Evolutionary conservation across 2,113 vertebrate species (phyloP).

Genomic region (Ancistrus triradiatus): DNA sequence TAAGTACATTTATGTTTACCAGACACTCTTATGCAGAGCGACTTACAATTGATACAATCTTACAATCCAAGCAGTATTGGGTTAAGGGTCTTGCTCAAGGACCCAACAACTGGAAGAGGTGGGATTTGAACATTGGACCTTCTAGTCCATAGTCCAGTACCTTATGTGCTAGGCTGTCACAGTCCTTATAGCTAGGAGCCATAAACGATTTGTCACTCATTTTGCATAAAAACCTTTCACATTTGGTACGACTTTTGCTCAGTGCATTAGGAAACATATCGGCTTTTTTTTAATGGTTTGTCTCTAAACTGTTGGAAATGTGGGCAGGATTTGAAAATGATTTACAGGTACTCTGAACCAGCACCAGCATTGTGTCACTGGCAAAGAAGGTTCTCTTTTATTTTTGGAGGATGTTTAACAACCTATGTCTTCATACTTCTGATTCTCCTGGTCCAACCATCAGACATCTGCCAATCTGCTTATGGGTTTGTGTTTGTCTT

Average conservation of each 20-base stretch:
- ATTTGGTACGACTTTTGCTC: background rate
- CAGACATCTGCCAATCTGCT: background rate
- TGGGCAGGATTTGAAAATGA: background rate
- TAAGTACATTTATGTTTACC: too few relatives aligned
- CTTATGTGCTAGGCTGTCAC: too few relatives aligned
- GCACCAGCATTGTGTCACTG: background rate
- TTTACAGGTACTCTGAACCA: background rate
- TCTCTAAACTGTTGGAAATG: background rate
- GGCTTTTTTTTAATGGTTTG: background rate
- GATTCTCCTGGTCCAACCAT: constrained; percentile 11
- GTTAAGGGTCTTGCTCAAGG: too few relatives aligned
- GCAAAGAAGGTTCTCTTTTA: background rate
- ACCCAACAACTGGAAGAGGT: too few relatives aligned
- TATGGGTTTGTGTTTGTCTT: constrained; percentile 7
- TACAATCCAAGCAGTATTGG: too few relatives aligned
- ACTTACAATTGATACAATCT: too few relatives aligned
- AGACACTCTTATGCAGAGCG: too few relatives aligned
- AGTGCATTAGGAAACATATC: background rate
- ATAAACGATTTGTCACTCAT: too few relatives aligned
- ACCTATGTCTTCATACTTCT: constrained; percentile 12
- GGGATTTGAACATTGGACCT: too few relatives aligned
- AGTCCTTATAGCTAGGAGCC: too few relatives aligned
- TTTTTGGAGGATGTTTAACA: background rate
- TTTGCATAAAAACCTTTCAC: background rate
- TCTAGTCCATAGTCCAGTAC: too few relatives aligned